Conservation (phyloP, 2,888 invertebrate genomes). For the Limnephilus rhombicus region DNA sequence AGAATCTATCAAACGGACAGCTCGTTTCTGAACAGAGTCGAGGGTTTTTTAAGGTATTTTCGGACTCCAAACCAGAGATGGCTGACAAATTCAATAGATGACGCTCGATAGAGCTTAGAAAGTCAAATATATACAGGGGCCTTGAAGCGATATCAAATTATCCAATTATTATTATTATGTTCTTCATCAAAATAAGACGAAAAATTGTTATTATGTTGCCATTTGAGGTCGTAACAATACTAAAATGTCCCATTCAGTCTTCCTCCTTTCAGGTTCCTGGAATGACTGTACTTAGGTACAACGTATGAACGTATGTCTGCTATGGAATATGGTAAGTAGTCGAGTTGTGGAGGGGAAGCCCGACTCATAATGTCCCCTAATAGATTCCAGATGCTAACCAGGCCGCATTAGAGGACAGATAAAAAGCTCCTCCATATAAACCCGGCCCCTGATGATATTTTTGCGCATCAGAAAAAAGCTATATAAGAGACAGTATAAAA, state of each 20-base stretch:
- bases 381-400: constrained; percentile 62
- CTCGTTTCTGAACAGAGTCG: no score
- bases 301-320: not conserved
- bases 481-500: not conserved
- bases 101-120: no score
- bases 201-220: no score
- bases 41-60: no score
- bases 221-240: not conserved
- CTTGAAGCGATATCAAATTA: no score
- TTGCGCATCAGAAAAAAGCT: constrained; percentile 8
- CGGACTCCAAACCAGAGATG: no score
- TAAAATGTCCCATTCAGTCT: not conserved
- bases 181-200: no score
- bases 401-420: constrained; percentile 17
- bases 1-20: no score
- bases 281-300: not conserved
- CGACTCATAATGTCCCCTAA: constrained; percentile 57
- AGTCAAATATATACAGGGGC: no score
- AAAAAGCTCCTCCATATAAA: constrained; percentile 4
- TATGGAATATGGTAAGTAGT: not conserved
- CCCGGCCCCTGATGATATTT: constrained; percentile 6
- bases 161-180: no score
- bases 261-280: not conserved
- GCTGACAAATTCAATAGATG: no score
- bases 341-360: not conserved